phyloP scores from a whole-genome alignment of 1,140 invertebrate genomes.

The Eurytemora carolleeae region DNA sequence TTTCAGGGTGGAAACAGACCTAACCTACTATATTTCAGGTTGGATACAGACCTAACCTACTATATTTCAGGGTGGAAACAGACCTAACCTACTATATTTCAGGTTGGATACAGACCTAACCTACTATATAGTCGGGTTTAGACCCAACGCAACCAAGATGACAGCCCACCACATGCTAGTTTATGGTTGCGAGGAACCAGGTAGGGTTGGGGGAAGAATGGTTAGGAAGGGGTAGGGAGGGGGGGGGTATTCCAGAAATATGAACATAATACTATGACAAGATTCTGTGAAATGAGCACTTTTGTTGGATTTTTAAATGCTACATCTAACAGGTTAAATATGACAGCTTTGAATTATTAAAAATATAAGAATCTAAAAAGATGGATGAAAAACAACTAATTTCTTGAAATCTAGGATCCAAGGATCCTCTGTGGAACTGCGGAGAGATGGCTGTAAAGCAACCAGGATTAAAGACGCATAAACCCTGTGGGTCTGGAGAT shows the following conservation, averaged over 20 bases:
- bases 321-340: too few relatives aligned
- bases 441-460: slow-evolving; percentile 56
- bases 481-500: slow-evolving; percentile 21
- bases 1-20: neutral
- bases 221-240: too few relatives aligned
- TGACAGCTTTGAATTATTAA: too few relatives aligned
- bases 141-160: slow-evolving; percentile 74
- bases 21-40: neutral
- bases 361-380: too few relatives aligned
- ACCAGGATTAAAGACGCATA: slow-evolving; percentile 30
- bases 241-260: too few relatives aligned
- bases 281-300: too few relatives aligned
- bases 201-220: too few relatives aligned
- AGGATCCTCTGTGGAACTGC: slow-evolving; percentile 48
- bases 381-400: too few relatives aligned
- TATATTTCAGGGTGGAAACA: neutral
- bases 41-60: neutral
- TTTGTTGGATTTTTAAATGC: too few relatives aligned
- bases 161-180: slow-evolving; percentile 89
- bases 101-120: slow-evolving; percentile 1
- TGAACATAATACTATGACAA: too few relatives aligned
- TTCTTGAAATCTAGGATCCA: too few relatives aligned
- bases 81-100: neutral
- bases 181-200: slow-evolving; percentile 74
- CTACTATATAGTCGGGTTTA: slow-evolving; percentile 32